A percentile compares a stretch with the other conserved stretches of the same genome.
These are phyloP conservation scores for Trypoxylus dichotomus DNA, from an alignment of 1,140 invertebrate genomes.

Conservation along the genomic window DNA sequence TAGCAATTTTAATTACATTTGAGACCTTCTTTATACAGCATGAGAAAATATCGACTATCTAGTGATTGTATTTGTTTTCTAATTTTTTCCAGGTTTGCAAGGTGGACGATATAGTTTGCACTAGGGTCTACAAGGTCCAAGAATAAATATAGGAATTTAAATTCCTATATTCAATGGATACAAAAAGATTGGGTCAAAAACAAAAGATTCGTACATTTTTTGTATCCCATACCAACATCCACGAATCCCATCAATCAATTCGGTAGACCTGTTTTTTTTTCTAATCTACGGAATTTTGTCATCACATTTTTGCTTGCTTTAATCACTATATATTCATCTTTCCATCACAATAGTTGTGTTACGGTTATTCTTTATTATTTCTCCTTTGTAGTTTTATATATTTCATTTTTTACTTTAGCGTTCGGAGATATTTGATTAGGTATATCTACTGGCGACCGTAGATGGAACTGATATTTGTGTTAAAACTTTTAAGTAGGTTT, in stretches of 20 bases:
- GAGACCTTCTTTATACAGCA: no score
- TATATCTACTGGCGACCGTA: no score
- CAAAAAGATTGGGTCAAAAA: background rate
- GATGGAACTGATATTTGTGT: background rate
- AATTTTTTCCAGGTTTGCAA: slow-evolving; percentile 59
- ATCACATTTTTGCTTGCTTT: background rate
- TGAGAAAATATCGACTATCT: no score
- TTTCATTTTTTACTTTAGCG: background rate
- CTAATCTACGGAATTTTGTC: background rate
- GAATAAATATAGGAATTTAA: slow-evolving; percentile 35
- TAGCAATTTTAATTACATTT: no score
- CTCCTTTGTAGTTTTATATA: no score
- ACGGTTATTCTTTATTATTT: no score
- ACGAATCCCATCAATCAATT: background rate
- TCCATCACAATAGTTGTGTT: background rate
- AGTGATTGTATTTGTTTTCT: slow-evolving; percentile 32
- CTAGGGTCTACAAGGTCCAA: slow-evolving; percentile 56
- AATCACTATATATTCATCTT: background rate
- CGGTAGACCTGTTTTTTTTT: background rate
- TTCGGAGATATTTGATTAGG: no score
- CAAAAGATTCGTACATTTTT: background rate
- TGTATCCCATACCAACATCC: background rate
- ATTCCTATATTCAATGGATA: background rate
- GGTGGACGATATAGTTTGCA: slow-evolving; percentile 63
- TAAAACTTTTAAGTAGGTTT: no score